Base-by-base conservation (phyloP, 2,113 vertebrate species). In the Actinemys pallida region DNA sequence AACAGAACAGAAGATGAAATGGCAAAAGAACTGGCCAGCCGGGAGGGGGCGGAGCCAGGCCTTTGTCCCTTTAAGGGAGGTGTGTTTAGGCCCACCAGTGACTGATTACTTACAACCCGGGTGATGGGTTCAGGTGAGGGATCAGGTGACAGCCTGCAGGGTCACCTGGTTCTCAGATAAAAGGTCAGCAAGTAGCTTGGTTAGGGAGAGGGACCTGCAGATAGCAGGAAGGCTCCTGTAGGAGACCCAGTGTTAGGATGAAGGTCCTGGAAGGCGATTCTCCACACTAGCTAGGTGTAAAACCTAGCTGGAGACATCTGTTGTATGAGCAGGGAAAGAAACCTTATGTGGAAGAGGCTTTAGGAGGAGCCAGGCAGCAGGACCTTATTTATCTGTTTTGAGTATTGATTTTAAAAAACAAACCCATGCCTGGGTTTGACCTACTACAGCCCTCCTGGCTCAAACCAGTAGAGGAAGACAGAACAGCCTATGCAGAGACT, bases 181-280 rank as follows among this genome's bases (percentile, higher is more conserved):
- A 69, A 69, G 31, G 62, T 35, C 62, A 83, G 86, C 80, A 92
- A 96, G 92, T 65, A 93, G 88, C 86, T 90, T 87, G 50, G 87
- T 90, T 13, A 42, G 90, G 90, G 93, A 95, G 29, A 86, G 82
- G 85, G 47, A n/a, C 54, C 19, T 65, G 50, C 90, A 52, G 12
- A 39, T 76, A 20, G 17, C 0, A 13, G 91, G 57, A 95, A 79
- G 42, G 12, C 69, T 92, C 81, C 88, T 92, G 83, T 69, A 90
- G 27, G 19, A 93, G 69, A 89, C 57, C 83, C 87, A 76, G 47
- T 42, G 10, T 45, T 42, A 45, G 69, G 4, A 84, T 83, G 91
- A 86, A 76, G 8, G 75, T 45, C 75, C 72, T 47, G 24, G 35
- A 39, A 39, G 35, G 65, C 8, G 7, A 69, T 69, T 69, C 35